Conservation (phyloP, 2,113 vertebrate genomes). For the Edolisoma coerulescens region DNA sequence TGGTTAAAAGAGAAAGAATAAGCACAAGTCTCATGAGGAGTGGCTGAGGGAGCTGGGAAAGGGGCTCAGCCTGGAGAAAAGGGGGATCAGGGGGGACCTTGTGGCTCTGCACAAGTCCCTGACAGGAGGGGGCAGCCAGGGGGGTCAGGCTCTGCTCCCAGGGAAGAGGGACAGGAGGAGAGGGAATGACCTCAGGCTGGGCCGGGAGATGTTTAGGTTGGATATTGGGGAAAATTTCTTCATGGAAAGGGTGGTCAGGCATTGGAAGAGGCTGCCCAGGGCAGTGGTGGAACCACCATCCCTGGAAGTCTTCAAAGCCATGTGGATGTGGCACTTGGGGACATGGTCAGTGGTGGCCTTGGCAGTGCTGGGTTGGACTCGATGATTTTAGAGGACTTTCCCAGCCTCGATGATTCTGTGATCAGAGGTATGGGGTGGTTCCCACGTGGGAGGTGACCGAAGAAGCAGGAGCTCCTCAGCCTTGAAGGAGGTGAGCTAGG, state of each 20-base stretch:
- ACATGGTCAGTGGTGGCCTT: neutral
- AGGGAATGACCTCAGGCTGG: fast-evolving
- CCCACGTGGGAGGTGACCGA: neutral
- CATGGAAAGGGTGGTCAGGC: neutral
- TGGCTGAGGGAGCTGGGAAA: neutral
- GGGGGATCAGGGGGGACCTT: neutral
- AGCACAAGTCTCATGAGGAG: neutral
- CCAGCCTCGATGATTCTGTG: neutral
- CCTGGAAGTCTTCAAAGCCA: fast-evolving
- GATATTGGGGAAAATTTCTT: too few relatives aligned
- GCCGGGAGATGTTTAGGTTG: too few relatives aligned
- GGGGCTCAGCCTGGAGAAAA: neutral
- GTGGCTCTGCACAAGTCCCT: neutral
- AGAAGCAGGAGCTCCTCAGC: neutral
- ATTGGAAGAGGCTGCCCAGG: neutral
- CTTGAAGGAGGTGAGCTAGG: neutral
- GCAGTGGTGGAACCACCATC: neutral
- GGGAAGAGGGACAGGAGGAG: neutral
- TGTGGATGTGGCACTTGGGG: neutral
- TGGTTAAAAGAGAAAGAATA: neutral
- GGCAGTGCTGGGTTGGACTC: neutral
- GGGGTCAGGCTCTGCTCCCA: neutral
- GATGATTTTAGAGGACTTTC: neutral
- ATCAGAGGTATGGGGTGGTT: neutral
- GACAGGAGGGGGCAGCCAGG: neutral